Evolutionary conservation across 30 jellyfish, hydroid and myxozoan species (phyloP), one percentile per base, ranked within the genome.

Genomic region (Mastigias papua): DNA sequence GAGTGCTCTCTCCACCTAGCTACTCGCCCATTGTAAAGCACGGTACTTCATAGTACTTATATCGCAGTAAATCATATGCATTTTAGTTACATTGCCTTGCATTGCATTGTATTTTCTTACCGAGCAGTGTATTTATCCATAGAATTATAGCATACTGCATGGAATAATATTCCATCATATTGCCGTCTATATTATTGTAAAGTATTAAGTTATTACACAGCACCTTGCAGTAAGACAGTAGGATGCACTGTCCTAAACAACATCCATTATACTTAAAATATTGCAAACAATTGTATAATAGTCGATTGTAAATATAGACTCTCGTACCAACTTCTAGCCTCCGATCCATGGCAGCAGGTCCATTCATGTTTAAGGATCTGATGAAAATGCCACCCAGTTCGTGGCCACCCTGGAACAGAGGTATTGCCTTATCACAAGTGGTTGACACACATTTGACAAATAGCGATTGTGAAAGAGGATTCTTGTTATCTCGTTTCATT

Each of bases 331-430:
- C 90, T 93, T 93, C 98, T 21, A 93, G 73, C 28, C 98, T 78
- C 61, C 97, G 93, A 78, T 93, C 98, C 88, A 89, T 83, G 2
- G 98, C 98, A 66, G 98, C 98, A 20, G 98, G 97, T 26, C 98
- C 98, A 82, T 93, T 93, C 82, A 93, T 97, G 50, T 89, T 93
- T 77, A 93, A 48, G 23, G 95, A 93, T 63, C 84, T 93, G 65
- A 93, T 93, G 81, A 93, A 93, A 2, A 93, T 93, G 5, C 98
- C 98, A 20, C 98, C 98, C 20, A 93, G 76, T 32, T 93, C 98
- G 31, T 89, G 95, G 32, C 98, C 98, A 48, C 98, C 98, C 98
- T 93, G 84, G 1, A 29, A 82, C n/a, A n/a, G 23, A n/a, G n/a
- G n/a, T n/a, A n/a, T n/a, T n/a, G n/a, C n/a, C n/a, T n/a, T n/a